A percentile compares a stretch with the other conserved stretches of the same genome.
These are phyloP conservation scores for Triops longicaudatus DNA, from an alignment of 1,140 invertebrate species.

Conservation along the genomic window DNA sequence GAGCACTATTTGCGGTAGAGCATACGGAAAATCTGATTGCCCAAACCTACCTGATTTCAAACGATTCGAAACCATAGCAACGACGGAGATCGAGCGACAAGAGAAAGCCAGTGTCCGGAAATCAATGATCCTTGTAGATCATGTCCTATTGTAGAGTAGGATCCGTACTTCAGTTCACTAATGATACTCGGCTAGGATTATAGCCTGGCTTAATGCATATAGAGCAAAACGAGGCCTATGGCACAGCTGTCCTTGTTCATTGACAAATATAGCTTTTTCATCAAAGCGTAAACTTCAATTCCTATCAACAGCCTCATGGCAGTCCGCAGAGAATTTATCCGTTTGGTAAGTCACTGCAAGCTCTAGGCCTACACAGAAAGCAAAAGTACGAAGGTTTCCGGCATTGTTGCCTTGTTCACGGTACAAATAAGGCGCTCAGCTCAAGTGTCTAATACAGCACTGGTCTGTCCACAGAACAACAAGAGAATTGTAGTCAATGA, in stretches of 20 bases:
- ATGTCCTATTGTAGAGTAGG: background rate
- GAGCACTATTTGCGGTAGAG: no score
- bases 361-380: background rate
- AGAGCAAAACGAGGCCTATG: background rate
- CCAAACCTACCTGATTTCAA: background rate
- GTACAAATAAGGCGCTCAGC: no score
- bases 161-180: background rate
- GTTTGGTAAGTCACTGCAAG: background rate
- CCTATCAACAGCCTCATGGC: background rate
- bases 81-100: background rate
- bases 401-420: background rate
- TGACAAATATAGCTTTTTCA: background rate
- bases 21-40: background rate
- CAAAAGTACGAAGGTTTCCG: background rate
- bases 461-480: no score
- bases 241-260: background rate
- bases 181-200: background rate
- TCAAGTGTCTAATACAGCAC: no score
- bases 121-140: constrained; percentile 8
- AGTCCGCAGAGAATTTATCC: background rate
- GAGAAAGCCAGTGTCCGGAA: background rate
- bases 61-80: background rate
- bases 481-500: no score
- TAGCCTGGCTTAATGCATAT: background rate
- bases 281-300: background rate